Conservation (phyloP, 2,888 invertebrate genomes). For the Dryobota labecula region DNA sequence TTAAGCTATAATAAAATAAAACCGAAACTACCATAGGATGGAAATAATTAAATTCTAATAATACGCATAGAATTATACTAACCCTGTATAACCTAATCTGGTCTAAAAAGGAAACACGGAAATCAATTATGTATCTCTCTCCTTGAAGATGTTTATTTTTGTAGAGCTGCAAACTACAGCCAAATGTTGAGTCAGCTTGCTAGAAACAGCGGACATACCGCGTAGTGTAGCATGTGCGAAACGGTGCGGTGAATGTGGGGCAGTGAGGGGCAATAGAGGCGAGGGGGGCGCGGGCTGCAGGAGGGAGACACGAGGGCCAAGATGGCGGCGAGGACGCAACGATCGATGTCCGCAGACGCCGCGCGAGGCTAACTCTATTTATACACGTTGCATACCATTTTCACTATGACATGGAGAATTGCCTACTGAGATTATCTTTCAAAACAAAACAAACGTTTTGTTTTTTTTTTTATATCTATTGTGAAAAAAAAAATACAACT, state of each 20-base stretch:
- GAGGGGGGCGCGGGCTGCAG: constrained; percentile 80
- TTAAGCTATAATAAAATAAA: background rate
- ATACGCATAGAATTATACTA: constrained; percentile 4
- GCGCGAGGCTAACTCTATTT: constrained; percentile 88
- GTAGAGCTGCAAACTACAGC: constrained; percentile 57
- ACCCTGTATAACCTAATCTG: constrained; percentile 10
- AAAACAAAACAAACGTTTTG: constrained; percentile 34
- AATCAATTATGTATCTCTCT: constrained; percentile 69
- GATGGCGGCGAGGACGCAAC: constrained; percentile 90
- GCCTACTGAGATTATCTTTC: constrained; percentile 57
- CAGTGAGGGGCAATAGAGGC: constrained; percentile 85
- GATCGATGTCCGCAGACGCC: constrained; percentile 90
- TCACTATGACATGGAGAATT: constrained; percentile 73
- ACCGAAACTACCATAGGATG: background rate
- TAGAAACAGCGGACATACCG: constrained; percentile 69
- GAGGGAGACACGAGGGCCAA: constrained; percentile 89
- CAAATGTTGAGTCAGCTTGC: constrained; percentile 67
- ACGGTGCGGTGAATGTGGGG: constrained; percentile 89
- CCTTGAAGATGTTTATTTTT: constrained; percentile 75
- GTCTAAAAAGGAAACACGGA: constrained; percentile 60
- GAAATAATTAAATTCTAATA: constrained; percentile 8
- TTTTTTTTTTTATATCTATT: background rate
- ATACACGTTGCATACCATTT: constrained; percentile 86
- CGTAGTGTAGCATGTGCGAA: constrained; percentile 80
- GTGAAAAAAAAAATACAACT: background rate